Percentiles rank a stretch among this genome's conserved stretches.
These are phyloP conservation scores for Odocoileus hemionus DNA, from an alignment of 2,113 vertebrate species.

Conservation along the genomic window DNA sequence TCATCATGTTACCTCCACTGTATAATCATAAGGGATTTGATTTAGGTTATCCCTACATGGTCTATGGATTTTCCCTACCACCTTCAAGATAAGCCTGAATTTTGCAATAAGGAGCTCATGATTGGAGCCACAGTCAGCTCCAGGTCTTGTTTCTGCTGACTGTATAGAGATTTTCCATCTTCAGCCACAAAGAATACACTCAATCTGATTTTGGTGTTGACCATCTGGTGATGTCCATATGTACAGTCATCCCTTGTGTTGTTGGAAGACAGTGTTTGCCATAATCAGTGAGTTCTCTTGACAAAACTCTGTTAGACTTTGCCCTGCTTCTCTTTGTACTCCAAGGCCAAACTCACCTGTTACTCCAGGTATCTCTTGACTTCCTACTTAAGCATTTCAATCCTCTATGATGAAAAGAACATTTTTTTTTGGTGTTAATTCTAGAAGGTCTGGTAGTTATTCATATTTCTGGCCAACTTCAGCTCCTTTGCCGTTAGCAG, in stretches of 20 bases:
- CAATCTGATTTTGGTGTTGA: background rate
- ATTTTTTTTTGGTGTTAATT: background rate
- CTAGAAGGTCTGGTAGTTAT: background rate
- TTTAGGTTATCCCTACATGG: background rate
- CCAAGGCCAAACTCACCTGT: background rate
- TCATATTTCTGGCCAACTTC: background rate
- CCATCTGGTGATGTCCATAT: background rate
- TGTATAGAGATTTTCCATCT: background rate
- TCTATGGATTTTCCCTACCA: background rate
- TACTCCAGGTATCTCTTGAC: background rate
- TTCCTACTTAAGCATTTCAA: background rate
- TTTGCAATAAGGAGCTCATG: background rate
- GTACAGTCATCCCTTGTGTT: background rate
- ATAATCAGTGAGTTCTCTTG: background rate
- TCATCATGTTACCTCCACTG: background rate
- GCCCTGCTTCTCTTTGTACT: background rate
- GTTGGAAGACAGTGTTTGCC: background rate
- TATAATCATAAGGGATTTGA: background rate
- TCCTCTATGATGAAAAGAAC: background rate
- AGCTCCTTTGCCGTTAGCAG: background rate
- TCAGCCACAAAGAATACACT: background rate
- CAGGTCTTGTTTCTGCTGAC: background rate
- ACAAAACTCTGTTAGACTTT: background rate
- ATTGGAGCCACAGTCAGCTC: background rate
- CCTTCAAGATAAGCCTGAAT: background rate